phyloP scores from a whole-genome alignment of 2,113 vertebrate genomes.

The human region DNA sequence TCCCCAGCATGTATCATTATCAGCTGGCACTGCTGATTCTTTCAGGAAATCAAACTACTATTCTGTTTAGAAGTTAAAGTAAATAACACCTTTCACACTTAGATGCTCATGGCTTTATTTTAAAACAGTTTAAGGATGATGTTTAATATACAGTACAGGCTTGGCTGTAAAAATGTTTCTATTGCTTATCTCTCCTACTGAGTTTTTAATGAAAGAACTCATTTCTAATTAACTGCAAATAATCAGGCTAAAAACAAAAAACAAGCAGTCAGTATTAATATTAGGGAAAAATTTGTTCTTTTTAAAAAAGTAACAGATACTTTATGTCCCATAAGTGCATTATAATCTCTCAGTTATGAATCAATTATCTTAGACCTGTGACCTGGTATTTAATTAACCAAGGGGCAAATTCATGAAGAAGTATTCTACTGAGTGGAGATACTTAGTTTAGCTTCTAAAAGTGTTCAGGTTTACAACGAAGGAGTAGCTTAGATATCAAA shows the following conservation, averaged over 20 bases:
- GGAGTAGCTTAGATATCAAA: neutral
- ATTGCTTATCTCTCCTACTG: neutral
- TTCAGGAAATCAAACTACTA: slow-evolving; percentile 1
- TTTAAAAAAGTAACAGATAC: neutral
- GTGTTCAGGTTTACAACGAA: neutral
- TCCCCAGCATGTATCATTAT: neutral
- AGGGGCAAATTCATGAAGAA: neutral
- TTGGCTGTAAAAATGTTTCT: neutral
- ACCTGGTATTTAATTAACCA: neutral
- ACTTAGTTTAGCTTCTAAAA: neutral
- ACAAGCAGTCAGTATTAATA: neutral
- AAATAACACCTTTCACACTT: neutral
- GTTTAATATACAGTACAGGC: neutral
- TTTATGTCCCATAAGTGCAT: neutral
- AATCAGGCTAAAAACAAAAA: neutral
- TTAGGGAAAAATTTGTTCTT: neutral
- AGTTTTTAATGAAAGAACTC: neutral
- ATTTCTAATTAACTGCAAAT: neutral
- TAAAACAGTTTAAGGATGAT: neutral
- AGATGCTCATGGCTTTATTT: neutral
- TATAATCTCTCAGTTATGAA: neutral
- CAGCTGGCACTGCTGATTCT: neutral
- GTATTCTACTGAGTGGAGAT: neutral
- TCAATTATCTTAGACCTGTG: neutral
- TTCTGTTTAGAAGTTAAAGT: slow-evolving; percentile 3